Evolutionary conservation across 2,888 invertebrate species (phyloP).

Genomic region (Muscina levida): DNA sequence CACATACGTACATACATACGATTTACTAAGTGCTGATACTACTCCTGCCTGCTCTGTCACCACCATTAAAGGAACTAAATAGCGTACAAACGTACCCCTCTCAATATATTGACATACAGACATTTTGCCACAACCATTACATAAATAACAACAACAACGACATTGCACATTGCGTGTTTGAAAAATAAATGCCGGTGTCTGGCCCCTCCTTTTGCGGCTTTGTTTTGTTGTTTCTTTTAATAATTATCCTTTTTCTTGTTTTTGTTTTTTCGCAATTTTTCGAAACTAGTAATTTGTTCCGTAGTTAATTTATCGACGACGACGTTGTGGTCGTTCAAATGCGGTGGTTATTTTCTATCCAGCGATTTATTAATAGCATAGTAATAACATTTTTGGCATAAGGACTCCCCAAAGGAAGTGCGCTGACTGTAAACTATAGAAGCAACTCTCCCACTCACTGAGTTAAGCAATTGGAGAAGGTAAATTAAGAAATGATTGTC

Average conservation of each 20-base stretch:
- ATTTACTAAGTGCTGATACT: not conserved
- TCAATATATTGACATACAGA: not conserved
- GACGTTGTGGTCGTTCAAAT: not conserved
- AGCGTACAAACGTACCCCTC: not conserved
- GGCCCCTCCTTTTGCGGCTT: not conserved
- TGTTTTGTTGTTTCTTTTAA: not conserved
- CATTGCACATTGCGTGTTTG: constrained; percentile 46
- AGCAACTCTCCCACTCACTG: too few species aligned
- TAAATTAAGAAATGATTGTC: not conserved
- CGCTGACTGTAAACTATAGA: too few species aligned
- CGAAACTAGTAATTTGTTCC: not conserved
- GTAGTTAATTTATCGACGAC: not conserved
- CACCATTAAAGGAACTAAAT: constrained; percentile 58
- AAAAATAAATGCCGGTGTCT: constrained; percentile 24
- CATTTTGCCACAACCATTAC: constrained; percentile 22
- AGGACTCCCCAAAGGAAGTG: too few species aligned
- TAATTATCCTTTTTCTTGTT: not conserved
- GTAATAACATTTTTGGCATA: too few species aligned
- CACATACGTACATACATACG: not conserved
- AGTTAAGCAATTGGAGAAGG: not conserved
- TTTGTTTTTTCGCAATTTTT: constrained; percentile 16
- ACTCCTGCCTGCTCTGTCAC: constrained; percentile 20
- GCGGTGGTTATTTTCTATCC: too few species aligned
- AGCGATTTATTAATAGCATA: too few species aligned
- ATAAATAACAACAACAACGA: constrained; percentile 26